Base-by-base conservation (phyloP, 2,113 vertebrate species). In the Charadrius vociferus region DNA sequence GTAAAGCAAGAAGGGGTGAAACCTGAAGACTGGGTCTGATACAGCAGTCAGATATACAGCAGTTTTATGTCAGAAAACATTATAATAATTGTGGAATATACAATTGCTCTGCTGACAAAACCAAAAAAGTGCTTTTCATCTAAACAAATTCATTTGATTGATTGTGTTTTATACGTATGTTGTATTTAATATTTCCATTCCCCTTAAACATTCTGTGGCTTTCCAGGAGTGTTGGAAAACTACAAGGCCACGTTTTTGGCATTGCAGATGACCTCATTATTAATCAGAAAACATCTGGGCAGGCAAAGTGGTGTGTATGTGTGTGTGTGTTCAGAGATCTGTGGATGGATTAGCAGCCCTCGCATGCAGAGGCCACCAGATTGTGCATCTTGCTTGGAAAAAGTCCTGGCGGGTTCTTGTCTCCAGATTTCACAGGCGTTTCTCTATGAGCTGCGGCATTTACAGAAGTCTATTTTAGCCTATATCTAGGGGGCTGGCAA, bases 211-310 rank as follows among this genome's bases (percentile, higher is more conserved):
- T 14, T 24, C 70, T 0, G 3, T 58, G 79, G 58, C 62, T 95
- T 96, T 97, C 97, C 88, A 97, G 89, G 80, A 81, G 63, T 13
- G 23, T 14, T 87, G 88, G 84, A 97, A 86, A 90, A 11, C 84
- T 78, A 8, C 52, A 23, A 37, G 96, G 90, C 91, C 21, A 8
- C 1, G 24, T 21, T 96, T 96, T 89, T 95, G 93, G 92, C 94
- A 37, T 47, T 37, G 56, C 5, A 24, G 65, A 52, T 73, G 88
- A 91, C 90, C 73, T 95, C 83, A 83, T 91, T 95, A 92, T 96
- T 97, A 97, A 96, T 91, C 78, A 95, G 95, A 90, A 91, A 95
- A 96, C 97, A 97, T 97, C 95, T 98, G 96, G 93, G 89, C 45
- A 97, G 78, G 80, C 74, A 52, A 18, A 80, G 63, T 8, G 4